phyloP scores from a whole-genome alignment of 2,797 vertebrate genomes.

The Salarias fasciatus region DNA sequence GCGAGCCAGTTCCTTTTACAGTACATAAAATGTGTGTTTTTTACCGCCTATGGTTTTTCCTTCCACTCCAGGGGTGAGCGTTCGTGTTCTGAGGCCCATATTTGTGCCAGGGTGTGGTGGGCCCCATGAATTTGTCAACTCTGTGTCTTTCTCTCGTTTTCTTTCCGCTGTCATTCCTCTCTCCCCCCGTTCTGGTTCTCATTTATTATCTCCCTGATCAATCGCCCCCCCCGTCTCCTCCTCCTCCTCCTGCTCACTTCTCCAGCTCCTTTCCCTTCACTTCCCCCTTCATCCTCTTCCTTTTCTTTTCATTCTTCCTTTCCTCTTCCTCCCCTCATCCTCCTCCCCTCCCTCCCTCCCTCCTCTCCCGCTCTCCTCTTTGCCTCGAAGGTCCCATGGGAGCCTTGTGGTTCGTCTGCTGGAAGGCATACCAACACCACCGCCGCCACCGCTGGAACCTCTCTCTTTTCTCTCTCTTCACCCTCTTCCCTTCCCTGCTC shows the following conservation, averaged over 20 bases:
- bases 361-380: conserved; percentile 44
- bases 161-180: conserved; percentile 57
- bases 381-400: conserved; percentile 76
- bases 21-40: conserved; percentile 78
- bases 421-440: conserved; percentile 81
- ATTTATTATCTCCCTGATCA: conserved; percentile 66
- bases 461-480: conserved; percentile 64
- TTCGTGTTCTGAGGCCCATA: conserved; percentile 71
- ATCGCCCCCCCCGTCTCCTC: conserved; percentile 24
- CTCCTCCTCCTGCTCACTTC: conserved; percentile 7
- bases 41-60: conserved; percentile 76
- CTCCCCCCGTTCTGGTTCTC: conserved; percentile 60
- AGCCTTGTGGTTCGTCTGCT: conserved; percentile 81
- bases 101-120: conserved; percentile 77
- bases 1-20: conserved; percentile 77
- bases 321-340: conserved; percentile 12
- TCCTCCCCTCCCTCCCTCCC: conserved; percentile 7
- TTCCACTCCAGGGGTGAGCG: conserved; percentile 72
- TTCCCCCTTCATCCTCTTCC: conserved; percentile 37
- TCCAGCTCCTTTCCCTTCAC: conserved; percentile 9
- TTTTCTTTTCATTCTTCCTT: conserved; percentile 24
- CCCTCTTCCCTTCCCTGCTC: conserved; percentile 62
- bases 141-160: conserved; percentile 66
- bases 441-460: conserved; percentile 81
- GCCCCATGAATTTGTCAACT: conserved; percentile 75